Evolutionary conservation across 37 sponge, comb jelly and placozoan genomes (phyloP).

Genomic region (Diacarnus erythraeanus): DNA sequence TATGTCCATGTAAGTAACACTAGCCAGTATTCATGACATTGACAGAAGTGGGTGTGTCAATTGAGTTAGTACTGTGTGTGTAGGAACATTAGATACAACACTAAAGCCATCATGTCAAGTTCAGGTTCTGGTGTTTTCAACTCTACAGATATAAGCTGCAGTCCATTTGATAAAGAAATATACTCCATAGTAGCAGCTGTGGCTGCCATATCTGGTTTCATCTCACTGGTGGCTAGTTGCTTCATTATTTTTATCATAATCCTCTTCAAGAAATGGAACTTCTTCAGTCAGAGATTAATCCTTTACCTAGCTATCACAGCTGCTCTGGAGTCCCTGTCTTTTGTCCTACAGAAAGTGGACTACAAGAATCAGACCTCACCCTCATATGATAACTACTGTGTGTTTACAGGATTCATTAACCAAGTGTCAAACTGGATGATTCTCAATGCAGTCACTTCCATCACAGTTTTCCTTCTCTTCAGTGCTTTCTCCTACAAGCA

Average conservation of each 20-base stretch:
- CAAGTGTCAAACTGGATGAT: slow-evolving; percentile 1
- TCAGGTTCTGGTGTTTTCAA: too few species aligned
- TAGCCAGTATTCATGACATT: too few species aligned
- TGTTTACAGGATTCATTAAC: slow-evolving; percentile 37
- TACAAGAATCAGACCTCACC: slow-evolving; percentile 3
- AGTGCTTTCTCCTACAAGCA: slow-evolving; percentile 8
- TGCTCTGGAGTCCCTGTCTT: slow-evolving; percentile 25
- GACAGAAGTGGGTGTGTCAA: too few species aligned
- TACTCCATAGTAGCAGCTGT: slow-evolving; percentile 20
- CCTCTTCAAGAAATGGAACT: slow-evolving; percentile 74
- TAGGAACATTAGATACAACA: too few species aligned
- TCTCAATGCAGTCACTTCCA: slow-evolving; percentile 25
- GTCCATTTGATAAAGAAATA: background rate
- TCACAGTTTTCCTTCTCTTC: slow-evolving; percentile 31
- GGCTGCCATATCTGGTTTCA: background rate
- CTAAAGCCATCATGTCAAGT: too few species aligned
- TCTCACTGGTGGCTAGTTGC: slow-evolving; percentile 26
- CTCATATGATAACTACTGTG: background rate
- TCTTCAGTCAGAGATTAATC: slow-evolving; percentile 76
- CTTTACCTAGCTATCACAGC: slow-evolving; percentile 65
- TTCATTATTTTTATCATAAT: slow-evolving; percentile 51
- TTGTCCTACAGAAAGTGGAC: slow-evolving; percentile 29
- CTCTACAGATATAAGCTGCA: background rate
- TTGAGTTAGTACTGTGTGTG: too few species aligned
- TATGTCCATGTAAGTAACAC: too few species aligned